Conservation (phyloP, 2,113 vertebrate genomes). For the Chloropsis hardwickii region DNA sequence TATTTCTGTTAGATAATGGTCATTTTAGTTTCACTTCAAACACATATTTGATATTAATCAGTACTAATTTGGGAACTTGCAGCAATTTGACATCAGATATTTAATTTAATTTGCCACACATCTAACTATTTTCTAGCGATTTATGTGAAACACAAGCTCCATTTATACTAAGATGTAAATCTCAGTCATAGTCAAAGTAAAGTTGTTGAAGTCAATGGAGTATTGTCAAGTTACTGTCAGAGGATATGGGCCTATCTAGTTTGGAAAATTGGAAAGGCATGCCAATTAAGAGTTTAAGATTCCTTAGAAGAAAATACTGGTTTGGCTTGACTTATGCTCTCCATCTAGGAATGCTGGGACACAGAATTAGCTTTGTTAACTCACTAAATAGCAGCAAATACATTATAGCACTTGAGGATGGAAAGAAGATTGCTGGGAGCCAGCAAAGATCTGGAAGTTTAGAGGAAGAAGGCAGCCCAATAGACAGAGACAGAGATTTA, state of each 20-base stretch:
- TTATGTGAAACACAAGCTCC: neutral
- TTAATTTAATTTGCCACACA: constrained; percentile 23
- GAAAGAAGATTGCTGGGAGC: neutral
- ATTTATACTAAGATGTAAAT: neutral
- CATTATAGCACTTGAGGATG: neutral
- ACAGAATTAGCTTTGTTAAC: neutral
- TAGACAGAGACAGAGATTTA: neutral
- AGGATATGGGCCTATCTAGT: neutral
- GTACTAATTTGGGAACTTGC: neutral
- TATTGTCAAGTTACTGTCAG: neutral
- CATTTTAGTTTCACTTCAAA: constrained; percentile 23
- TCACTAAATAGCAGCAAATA: neutral
- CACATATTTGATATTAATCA: neutral
- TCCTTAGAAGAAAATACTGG: neutral
- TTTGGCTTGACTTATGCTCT: neutral
- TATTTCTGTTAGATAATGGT: neutral
- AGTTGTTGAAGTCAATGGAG: neutral
- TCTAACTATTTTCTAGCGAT: neutral
- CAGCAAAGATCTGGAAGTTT: neutral
- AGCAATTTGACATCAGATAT: constrained; percentile 6
- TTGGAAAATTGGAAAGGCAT: neutral
- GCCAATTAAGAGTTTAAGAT: neutral
- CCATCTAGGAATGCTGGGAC: neutral
- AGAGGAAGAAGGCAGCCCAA: neutral
- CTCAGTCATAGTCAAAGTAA: neutral